Evolutionary conservation across 2,113 vertebrate species (phyloP), one percentile per base, ranked within the genome.

Genomic region (Nymphicus hollandicus): DNA sequence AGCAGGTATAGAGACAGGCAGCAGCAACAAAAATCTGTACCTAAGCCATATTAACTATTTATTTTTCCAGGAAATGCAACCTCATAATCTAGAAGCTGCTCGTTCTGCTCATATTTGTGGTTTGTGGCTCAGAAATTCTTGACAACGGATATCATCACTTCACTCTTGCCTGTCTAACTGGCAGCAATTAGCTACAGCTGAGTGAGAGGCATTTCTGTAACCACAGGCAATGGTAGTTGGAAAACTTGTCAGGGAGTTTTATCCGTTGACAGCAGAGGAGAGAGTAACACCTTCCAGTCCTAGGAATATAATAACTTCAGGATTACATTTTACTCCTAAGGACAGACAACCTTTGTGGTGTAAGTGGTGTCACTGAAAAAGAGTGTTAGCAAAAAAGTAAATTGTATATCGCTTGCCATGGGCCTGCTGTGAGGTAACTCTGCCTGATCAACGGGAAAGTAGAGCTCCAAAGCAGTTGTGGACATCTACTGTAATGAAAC

Each of bases 81-180:
- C 64, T 18, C 55, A 73, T 68, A 56, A 90, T 8, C 18, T 60
- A 81, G 63, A 92, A 90, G 52, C 33, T 65, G 22, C 47, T 84
- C 0, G 1, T 86, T 83, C 52, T 76, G 52, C 29, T 84, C 19
- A 7, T 56, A 65, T 72, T 78, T 81, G 52, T 84, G 60, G 43
- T 81, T 81, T 94, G 85, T 55, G 35, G 76, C 69, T 95, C 60
- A 91, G 82, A 91, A 68, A 81, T 61, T 84, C 66, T 81, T 84
- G 86, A 84, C 72, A 53, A 76, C 72, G 52, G n/a, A 83, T 88
- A 88, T 37, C 35, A 90, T 64, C 0, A 0, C 52, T 85, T 86
- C 79, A 47, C 68, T 86, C 44, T 79, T 76, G 29, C 13, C 35
- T 87, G n/a, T 84, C 65, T 90, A 81, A 83, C 64, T 74, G 72